phyloP scores from a whole-genome alignment of 35 echinoderm and acorn worm species.

The Lytechinus pictus region DNA sequence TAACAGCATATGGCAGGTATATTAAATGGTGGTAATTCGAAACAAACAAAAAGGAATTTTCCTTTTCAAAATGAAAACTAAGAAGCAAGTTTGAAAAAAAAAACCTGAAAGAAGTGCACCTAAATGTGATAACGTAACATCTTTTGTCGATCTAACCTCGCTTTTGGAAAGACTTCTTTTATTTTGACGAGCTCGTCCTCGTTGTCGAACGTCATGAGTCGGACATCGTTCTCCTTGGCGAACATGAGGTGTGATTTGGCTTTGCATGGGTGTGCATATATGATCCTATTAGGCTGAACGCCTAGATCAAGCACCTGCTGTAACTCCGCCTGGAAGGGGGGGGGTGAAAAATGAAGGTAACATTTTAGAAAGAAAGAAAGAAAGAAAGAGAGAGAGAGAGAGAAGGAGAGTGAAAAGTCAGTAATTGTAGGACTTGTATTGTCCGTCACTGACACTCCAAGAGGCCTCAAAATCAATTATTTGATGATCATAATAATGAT shows the following conservation, averaged over 20 bases:
- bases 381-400: not conserved
- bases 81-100: too few relatives aligned
- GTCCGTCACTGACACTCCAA: too few relatives aligned
- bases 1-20: too few relatives aligned
- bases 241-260: slow-evolving; percentile 78
- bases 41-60: too few relatives aligned
- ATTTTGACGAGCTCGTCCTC: slow-evolving; percentile 82
- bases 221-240: slow-evolving; percentile 54
- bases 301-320: slow-evolving; percentile 63
- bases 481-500: too few relatives aligned
- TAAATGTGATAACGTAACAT: too few relatives aligned
- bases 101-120: too few relatives aligned
- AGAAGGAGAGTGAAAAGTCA: not conserved
- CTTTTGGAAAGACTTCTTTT: slow-evolving; percentile 58
- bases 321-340: slow-evolving; percentile 66
- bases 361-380: not conserved
- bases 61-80: too few relatives aligned
- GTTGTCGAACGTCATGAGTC: slow-evolving; percentile 93
- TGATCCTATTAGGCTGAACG: slow-evolving; percentile 71
- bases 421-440: too few relatives aligned
- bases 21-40: too few relatives aligned
- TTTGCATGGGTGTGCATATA: slow-evolving; percentile 93
- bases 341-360: not conserved
- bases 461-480: too few relatives aligned
- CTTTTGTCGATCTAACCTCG: slow-evolving; percentile 48